These are phyloP conservation scores for Steatornis caripensis DNA, from an alignment of 2,113 vertebrate species.

Conservation along the genomic window DNA sequence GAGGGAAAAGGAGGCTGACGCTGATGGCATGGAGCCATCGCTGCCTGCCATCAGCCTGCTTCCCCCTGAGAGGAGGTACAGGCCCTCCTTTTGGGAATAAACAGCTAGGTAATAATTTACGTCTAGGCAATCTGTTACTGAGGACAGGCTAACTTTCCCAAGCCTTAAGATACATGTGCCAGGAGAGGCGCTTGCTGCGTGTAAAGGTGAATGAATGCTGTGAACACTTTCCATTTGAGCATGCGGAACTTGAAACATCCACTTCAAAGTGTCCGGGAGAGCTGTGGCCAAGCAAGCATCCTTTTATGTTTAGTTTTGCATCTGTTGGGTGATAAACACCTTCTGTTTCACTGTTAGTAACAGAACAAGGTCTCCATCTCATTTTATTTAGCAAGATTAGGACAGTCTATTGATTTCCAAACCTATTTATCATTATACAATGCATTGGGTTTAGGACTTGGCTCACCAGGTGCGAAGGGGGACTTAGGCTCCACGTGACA, in stretches of 20 bases:
- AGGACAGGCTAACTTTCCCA: not conserved
- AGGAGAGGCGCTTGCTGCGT: not conserved
- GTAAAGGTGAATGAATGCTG: not conserved
- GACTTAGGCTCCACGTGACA: not conserved
- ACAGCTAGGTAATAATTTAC: not conserved
- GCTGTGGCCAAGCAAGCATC: not conserved
- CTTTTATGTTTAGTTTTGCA: not conserved
- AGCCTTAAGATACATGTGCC: not conserved
- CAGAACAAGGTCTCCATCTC: not conserved
- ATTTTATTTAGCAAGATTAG: not conserved
- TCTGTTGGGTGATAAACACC: not conserved
- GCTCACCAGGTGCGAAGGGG: not conserved
- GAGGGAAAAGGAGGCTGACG: not conserved
- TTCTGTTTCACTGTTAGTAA: not conserved
- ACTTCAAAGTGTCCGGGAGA: not conserved
- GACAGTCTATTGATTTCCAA: not conserved
- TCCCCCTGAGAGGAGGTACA: not conserved
- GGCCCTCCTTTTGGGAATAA: not conserved
- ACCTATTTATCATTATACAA: not conserved
- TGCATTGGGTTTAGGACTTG: not conserved
- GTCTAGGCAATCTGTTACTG: not conserved
- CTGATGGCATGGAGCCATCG: rapidly evolving
- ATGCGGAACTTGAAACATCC: not conserved
- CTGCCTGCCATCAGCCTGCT: not conserved
- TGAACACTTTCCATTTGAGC: not conserved